Base-by-base conservation (phyloP, 2,797 vertebrate species). In the Vultur gryphus region DNA sequence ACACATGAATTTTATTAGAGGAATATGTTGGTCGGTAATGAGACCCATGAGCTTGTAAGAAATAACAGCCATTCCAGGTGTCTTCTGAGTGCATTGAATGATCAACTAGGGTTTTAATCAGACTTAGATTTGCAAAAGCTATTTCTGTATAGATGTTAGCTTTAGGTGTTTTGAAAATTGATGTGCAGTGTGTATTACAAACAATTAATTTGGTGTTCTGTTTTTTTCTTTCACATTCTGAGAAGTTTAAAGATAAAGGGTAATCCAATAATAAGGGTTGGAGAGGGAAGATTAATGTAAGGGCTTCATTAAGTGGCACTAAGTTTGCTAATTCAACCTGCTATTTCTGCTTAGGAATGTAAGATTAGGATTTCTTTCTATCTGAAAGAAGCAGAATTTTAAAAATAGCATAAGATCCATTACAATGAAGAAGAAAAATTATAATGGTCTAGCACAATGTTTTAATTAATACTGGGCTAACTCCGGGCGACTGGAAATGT, bases 401-500 rank as follows among this genome's bases (percentile, higher is more conserved):
- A 44, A 90, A 96, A 96, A 76, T 71, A 90, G 23, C n/a, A 18
- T 52, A 58, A 89, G 79, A 89, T 72, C 39, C 25, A 66, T 89
- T 88, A 67, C 23, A 89, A 71, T 26, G 87, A 83, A 61, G 55
- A 90, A 85, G 37, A 86, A 90, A 87, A 93, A 82, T 41, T 0
- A 9, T 72, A 92, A 85, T n/a, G 89, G 81, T 67, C 29, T 81
- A 59, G 26, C 80, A 84, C 0, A 0, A 75, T 58, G 19, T 65
- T 95, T 90, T 97, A 95, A 90, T 96, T 97, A 95, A 95, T 95
- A 80, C 37, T 81, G 54, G 33, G 35, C 31, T 95, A 89, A 95
- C 82, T 43, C 54, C 73, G 37, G 61, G 76, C 0, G 2, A 78
- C 67, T 85, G 49, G 43, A 95, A 96, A 91, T 79, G 41, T 70